Percentiles rank a stretch among this genome's conserved stretches.
These are phyloP conservation scores for Drosophila paramelanica DNA, from an alignment of 2,888 invertebrate genomes.

Conservation along the genomic window DNA sequence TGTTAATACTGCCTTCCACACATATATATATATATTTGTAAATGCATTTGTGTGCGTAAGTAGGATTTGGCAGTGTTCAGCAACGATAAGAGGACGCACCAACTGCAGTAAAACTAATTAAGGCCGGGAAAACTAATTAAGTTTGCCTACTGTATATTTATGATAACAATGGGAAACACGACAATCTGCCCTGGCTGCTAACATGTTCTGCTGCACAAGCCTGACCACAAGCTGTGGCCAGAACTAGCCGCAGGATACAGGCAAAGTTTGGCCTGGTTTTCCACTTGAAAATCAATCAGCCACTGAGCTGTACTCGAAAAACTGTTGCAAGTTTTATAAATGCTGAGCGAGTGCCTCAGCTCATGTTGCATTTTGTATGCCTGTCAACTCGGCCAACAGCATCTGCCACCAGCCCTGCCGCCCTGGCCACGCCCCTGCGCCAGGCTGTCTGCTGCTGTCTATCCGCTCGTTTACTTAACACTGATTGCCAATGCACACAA, in stretches of 20 bases:
- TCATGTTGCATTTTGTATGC: constrained; percentile 61
- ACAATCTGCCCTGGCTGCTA: constrained; percentile 13
- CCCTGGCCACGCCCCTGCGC: not conserved
- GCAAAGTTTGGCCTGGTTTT: constrained; percentile 13
- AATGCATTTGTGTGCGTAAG: not conserved
- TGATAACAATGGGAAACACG: constrained; percentile 28
- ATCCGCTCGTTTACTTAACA: constrained; percentile 73
- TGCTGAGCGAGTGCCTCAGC: constrained; percentile 33
- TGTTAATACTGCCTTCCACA: constrained; percentile 25
- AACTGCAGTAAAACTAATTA: constrained; percentile 44
- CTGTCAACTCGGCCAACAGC: constrained; percentile 44
- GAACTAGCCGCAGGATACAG: constrained; percentile 9
- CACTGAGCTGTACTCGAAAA: constrained; percentile 26
- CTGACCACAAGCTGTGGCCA: constrained; percentile 35
- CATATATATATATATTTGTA: not conserved
- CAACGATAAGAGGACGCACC: constrained; percentile 31
- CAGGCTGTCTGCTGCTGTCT: constrained; percentile 24
- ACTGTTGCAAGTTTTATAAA: constrained; percentile 64
- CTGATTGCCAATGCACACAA: constrained; percentile 76
- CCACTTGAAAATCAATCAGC: constrained; percentile 63
- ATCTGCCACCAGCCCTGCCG: no score
- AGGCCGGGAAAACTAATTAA: constrained; percentile 27
- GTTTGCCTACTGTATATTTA: constrained; percentile 37
- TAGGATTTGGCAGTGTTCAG: constrained; percentile 9
- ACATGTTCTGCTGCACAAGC: constrained; percentile 14